phyloP scores from a whole-genome alignment of 2,888 invertebrate species.

The Branchellion lobata region DNA sequence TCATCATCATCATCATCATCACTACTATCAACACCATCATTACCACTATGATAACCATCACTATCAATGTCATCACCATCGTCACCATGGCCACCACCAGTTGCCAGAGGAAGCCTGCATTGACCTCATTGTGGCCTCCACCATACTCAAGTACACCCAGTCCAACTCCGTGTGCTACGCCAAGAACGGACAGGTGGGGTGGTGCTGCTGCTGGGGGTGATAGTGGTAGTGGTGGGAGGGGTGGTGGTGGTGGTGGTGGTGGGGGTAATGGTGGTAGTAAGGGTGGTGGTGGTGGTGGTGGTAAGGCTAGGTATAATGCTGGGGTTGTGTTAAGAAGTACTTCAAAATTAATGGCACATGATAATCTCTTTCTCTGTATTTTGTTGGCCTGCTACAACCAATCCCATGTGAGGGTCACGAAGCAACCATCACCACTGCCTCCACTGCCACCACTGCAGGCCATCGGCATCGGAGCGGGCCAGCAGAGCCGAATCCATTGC shows the following conservation, averaged over 20 bases:
- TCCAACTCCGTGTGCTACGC: conserved; percentile 98
- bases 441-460: conserved; percentile 67
- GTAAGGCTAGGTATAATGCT: too few species aligned
- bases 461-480: conserved; percentile 96
- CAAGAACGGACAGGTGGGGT: conserved; percentile 72
- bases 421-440: neutral
- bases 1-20: too few species aligned
- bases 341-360: too few species aligned
- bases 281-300: too few species aligned
- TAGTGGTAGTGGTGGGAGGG: neutral
- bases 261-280: neutral
- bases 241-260: neutral
- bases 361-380: too few species aligned
- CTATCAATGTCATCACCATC: too few species aligned
- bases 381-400: too few species aligned
- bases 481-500: conserved; percentile 96
- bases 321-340: too few species aligned
- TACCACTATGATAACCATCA: too few species aligned
- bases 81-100: conserved; percentile 56
- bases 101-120: conserved; percentile 76
- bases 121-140: conserved; percentile 90
- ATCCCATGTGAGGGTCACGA: too few species aligned
- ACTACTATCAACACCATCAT: too few species aligned
- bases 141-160: conserved; percentile 94
- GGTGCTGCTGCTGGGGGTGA: neutral